Evolutionary conservation across 2,113 vertebrate species (phyloP).

Genomic region (Peucedramus taeniatus): DNA sequence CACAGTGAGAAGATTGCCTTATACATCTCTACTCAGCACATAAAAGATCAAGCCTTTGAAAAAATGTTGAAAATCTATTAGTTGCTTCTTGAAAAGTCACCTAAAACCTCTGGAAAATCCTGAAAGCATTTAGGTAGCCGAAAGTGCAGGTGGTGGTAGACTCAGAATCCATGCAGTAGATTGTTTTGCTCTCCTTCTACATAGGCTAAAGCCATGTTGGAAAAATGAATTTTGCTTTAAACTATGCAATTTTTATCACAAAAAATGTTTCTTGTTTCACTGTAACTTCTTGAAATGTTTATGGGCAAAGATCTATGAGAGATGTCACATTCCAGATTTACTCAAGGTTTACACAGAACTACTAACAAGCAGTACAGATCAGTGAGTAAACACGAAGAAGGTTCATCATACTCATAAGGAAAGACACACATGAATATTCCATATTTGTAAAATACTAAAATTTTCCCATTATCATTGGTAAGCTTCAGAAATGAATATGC

Average conservation of each 20-base stretch:
- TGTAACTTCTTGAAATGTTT: not conserved
- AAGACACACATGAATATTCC: not conserved
- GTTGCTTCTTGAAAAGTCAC: not conserved
- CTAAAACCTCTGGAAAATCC: not conserved
- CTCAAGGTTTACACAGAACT: not conserved
- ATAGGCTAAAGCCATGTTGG: not conserved
- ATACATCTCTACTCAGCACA: not conserved
- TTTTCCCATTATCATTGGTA: not conserved
- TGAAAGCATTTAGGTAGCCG: not conserved
- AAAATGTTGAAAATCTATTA: not conserved
- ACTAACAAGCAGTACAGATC: not conserved
- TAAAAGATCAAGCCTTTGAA: not conserved
- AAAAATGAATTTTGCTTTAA: not conserved
- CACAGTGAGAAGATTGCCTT: not conserved
- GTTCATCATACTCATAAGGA: not conserved
- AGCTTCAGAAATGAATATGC: not conserved
- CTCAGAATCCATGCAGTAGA: not conserved
- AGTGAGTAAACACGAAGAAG: not conserved
- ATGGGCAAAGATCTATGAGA: not conserved
- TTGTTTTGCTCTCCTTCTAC: not conserved
- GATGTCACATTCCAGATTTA: not conserved
- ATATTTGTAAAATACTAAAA: not conserved
- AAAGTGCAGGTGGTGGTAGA: not conserved
- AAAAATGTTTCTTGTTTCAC: not conserved
- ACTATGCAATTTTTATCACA: not conserved